Evolutionary conservation across 2,888 invertebrate species (phyloP).

Genomic region (Tuberolachnus salignus): DNA sequence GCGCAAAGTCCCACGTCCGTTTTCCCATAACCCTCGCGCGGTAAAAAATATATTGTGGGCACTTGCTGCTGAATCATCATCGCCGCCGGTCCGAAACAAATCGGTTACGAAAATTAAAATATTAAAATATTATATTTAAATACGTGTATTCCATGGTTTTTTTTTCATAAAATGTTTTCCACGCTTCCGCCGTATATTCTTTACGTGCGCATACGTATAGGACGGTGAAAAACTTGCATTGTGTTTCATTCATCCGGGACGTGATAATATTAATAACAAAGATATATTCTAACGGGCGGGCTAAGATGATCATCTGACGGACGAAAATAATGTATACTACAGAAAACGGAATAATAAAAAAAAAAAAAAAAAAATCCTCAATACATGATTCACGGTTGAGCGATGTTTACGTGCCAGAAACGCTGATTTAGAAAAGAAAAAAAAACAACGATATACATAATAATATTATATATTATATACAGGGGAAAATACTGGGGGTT

Average conservation of each 20-base stretch:
- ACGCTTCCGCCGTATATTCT: background rate
- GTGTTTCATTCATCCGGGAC: conserved; percentile 31
- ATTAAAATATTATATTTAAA: conserved; percentile 1
- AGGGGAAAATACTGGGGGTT: background rate
- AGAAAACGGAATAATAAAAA: too few species aligned
- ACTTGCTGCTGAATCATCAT: conserved; percentile 23
- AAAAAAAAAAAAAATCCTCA: conserved; percentile 8
- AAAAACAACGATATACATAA: background rate
- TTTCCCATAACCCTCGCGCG: conserved; percentile 35
- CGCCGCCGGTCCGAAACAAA: conserved; percentile 37
- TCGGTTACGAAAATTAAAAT: conserved; percentile 42
- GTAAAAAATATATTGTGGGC: too few species aligned
- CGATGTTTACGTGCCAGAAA: conserved; percentile 29
- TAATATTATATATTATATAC: background rate
- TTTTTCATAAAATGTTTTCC: conserved; percentile 10
- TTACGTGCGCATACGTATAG: background rate
- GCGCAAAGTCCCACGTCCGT: conserved; percentile 12
- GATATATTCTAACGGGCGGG: conserved; percentile 8
- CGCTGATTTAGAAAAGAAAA: conserved; percentile 19
- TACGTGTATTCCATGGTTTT: background rate
- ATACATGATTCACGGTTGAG: conserved; percentile 33
- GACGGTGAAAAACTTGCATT: conserved; percentile 26
- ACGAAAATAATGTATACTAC: background rate
- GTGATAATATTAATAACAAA: conserved; percentile 42
- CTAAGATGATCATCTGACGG: background rate